A percentile compares a stretch with the other conserved stretches of the same genome.
These are phyloP conservation scores for Anabas testudineus DNA, from an alignment of 2,797 vertebrate genomes.

Conservation along the genomic window DNA sequence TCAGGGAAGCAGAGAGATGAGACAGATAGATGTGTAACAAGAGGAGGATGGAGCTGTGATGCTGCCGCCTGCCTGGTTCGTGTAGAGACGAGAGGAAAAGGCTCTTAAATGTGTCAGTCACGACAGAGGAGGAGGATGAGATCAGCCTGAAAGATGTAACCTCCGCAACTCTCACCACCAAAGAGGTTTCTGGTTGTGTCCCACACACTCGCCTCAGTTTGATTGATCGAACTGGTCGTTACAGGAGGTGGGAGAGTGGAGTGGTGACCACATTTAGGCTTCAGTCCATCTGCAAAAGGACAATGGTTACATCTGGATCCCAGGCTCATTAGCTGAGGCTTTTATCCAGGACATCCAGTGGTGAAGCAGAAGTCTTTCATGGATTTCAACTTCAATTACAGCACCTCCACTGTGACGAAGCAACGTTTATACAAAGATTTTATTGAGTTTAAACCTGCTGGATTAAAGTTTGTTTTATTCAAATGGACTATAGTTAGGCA, in stretches of 20 bases:
- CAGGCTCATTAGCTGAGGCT: background rate
- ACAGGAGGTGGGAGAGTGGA: constrained; percentile 26
- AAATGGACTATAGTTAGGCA: too few relatives aligned
- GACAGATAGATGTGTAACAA: constrained; percentile 21
- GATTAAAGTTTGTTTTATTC: too few relatives aligned
- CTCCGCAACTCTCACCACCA: constrained; percentile 2
- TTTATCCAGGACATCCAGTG: background rate
- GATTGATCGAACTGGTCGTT: constrained; percentile 28
- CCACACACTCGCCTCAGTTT: background rate
- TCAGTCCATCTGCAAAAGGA: constrained; percentile 5
- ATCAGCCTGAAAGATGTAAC: constrained; percentile 25
- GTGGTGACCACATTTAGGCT: constrained; percentile 18
- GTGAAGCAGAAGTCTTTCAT: background rate
- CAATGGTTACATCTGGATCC: background rate
- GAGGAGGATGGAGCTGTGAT: constrained; percentile 26
- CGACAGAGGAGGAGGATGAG: constrained; percentile 50
- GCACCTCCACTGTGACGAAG: background rate
- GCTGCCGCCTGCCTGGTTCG: background rate
- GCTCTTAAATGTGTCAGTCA: constrained; percentile 41
- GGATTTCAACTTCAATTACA: background rate
- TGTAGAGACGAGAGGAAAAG: constrained; percentile 14
- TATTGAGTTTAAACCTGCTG: background rate
- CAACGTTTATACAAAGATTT: background rate
- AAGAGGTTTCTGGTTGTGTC: constrained; percentile 8
- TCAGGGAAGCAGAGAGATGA: constrained; percentile 10